phyloP scores from a whole-genome alignment of 2,797 vertebrate genomes.

The Chelon auratus region DNA sequence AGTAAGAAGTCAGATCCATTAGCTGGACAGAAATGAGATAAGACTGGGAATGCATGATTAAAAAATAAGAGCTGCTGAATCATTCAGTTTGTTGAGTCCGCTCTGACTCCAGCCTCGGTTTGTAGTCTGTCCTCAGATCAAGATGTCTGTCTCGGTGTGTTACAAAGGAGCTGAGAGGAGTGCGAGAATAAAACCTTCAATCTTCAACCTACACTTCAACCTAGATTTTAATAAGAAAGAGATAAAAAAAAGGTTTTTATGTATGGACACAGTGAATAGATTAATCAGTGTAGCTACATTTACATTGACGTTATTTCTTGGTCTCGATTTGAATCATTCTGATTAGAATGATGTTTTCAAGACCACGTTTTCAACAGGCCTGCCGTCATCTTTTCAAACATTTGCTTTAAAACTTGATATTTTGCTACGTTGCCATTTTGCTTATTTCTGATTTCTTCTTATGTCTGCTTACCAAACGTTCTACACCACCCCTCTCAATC shows the following conservation, averaged over 20 bases:
- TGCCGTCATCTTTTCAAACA: too few species aligned
- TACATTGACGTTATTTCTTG: too few species aligned
- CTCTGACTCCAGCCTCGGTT: neutral
- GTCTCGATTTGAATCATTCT: too few species aligned
- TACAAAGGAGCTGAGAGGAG: constrained; percentile 2
- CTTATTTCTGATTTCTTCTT: too few species aligned
- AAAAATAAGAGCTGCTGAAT: neutral
- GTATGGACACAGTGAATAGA: neutral
- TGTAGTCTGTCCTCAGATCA: neutral
- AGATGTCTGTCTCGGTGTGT: constrained; percentile 4
- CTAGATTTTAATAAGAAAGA: neutral
- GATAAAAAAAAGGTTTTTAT: neutral
- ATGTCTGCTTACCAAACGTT: too few species aligned
- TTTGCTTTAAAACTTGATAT: too few species aligned
- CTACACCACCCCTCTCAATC: too few species aligned
- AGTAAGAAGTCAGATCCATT: constrained; percentile 4
- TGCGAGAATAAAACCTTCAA: neutral
- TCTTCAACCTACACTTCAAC: too few species aligned
- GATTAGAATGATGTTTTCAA: too few species aligned
- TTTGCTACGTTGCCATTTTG: too few species aligned
- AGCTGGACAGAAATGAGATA: constrained; percentile 23
- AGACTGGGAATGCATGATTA: neutral
- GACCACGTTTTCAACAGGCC: too few species aligned
- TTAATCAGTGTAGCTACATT: too few species aligned
- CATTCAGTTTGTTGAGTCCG: neutral